Evolutionary conservation across 2,888 invertebrate species (phyloP).

Genomic region (Eupithecia pulchellata): DNA sequence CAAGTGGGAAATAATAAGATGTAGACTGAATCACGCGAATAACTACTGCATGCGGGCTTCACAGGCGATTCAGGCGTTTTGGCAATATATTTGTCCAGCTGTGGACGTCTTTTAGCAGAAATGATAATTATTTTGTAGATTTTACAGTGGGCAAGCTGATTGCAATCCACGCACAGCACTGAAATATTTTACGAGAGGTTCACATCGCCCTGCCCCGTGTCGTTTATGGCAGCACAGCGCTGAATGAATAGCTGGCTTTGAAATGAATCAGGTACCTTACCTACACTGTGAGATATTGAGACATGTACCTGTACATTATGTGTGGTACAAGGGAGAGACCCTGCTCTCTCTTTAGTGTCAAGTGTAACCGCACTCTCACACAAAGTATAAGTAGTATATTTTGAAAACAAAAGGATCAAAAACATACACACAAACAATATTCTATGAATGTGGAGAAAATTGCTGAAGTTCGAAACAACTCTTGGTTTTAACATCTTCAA

Average conservation of each 20-base stretch:
- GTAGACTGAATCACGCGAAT: not conserved
- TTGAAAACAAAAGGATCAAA: too few relatives aligned
- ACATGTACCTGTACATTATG: not conserved
- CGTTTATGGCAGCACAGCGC: constrained; percentile 26
- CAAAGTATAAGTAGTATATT: too few relatives aligned
- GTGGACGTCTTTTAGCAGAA: not conserved
- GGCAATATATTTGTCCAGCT: not conserved
- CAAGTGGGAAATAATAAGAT: too few relatives aligned
- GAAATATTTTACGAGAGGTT: constrained; percentile 36
- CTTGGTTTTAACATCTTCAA: too few relatives aligned
- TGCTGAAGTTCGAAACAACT: too few relatives aligned
- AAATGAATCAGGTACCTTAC: not conserved
- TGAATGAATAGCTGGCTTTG: constrained; percentile 1
- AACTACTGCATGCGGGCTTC: too few relatives aligned
- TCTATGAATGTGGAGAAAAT: too few relatives aligned
- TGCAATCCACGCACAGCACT: constrained; percentile 33
- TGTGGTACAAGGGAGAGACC: not conserved
- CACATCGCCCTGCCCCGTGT: constrained; percentile 27
- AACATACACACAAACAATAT: too few relatives aligned
- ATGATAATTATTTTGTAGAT: not conserved
- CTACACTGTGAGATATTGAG: too few relatives aligned
- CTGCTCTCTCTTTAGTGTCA: not conserved
- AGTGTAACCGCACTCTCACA: too few relatives aligned
- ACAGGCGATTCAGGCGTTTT: not conserved
- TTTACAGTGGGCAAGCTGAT: constrained; percentile 26